Evolutionary conservation across 2,113 vertebrate genomes (phyloP).

Genomic region (Noturus placidus): DNA sequence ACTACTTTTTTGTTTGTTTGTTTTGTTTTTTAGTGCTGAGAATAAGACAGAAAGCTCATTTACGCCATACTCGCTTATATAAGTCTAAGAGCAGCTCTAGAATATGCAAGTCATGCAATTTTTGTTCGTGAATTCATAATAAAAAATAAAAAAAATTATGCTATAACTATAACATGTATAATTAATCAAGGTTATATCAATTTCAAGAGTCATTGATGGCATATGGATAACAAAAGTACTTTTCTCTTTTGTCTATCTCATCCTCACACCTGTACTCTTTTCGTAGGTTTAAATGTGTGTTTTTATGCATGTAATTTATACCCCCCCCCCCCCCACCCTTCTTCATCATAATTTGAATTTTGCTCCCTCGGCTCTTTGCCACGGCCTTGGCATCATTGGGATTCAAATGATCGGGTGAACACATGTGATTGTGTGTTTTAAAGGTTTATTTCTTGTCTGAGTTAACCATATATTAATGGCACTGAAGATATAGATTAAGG

Average conservation of each 20-base stretch:
- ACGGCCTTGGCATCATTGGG: background rate
- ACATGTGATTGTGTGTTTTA: background rate
- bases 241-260: background rate
- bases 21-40: background rate
- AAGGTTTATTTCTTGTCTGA: background rate
- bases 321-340: background rate
- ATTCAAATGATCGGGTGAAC: background rate
- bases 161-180: background rate
- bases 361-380: background rate
- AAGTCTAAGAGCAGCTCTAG: background rate
- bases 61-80: background rate
- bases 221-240: background rate
- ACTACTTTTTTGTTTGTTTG: too few relatives aligned
- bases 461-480: background rate
- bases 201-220: background rate
- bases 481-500: background rate
- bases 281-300: background rate
- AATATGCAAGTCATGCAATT: background rate
- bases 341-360: background rate
- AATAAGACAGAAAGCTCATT: background rate
- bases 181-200: background rate
- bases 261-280: background rate
- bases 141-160: too few relatives aligned
- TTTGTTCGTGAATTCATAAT: background rate
- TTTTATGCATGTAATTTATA: background rate